Conservation (phyloP, 2,113 vertebrate species). For the Apteryx mantelli region DNA sequence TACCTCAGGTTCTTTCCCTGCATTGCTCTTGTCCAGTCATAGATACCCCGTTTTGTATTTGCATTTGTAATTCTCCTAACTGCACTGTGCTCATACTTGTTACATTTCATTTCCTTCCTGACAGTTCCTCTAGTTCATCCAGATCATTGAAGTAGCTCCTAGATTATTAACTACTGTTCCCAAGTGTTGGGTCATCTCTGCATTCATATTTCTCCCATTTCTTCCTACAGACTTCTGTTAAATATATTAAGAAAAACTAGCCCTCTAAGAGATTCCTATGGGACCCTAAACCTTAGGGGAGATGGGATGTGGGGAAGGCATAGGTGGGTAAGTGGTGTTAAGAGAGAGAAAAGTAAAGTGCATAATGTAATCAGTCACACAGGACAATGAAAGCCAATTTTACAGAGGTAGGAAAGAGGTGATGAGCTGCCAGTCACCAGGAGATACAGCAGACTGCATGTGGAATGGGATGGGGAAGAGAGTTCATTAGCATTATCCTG, state of each 20-base stretch:
- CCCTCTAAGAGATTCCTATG: not conserved
- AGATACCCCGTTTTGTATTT: not conserved
- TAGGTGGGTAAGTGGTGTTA: rapidly evolving
- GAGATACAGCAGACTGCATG: not conserved
- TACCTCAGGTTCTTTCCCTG: not conserved
- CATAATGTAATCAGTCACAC: not conserved
- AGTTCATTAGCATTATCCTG: not conserved
- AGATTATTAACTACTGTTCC: not conserved
- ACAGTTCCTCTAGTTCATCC: slow-evolving; percentile 21
- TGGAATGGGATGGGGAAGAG: not conserved
- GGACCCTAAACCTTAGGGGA: not conserved
- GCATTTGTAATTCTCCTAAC: not conserved
- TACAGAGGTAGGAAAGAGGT: not conserved
- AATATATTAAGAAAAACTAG: not conserved
- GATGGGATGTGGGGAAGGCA: not conserved
- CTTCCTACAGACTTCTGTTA: not conserved
- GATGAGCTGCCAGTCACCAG: not conserved
- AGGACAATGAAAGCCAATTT: not conserved
- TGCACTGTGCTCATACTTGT: not conserved
- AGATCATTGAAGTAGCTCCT: not conserved
- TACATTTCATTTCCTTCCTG: slow-evolving; percentile 12
- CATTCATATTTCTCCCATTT: not conserved
- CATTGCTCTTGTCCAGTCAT: not conserved
- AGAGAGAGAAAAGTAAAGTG: not conserved
- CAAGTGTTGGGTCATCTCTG: not conserved